Conservation (phyloP, 2,113 vertebrate species). For the Dipodomys stephensi region DNA sequence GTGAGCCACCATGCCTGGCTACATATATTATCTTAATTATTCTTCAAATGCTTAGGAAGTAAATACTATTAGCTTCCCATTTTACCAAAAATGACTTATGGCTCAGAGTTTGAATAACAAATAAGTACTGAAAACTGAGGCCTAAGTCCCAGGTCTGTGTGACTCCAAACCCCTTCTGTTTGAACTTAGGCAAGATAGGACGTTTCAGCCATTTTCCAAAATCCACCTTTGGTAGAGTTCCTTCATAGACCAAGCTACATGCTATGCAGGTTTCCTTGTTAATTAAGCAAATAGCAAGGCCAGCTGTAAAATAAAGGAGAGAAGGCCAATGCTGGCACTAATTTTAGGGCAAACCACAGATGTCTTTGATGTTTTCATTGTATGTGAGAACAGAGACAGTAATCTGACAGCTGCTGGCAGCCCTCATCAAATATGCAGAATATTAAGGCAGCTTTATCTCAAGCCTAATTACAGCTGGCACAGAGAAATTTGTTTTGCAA, state of each 20-base stretch:
- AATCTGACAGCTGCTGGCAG: conserved; percentile 84
- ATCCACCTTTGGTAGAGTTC: neutral
- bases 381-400: conserved; percentile 83
- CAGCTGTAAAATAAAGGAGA: conserved; percentile 76
- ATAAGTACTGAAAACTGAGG: neutral
- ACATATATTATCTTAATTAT: neutral
- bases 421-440: conserved; percentile 77
- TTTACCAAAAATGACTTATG: conserved; percentile 9
- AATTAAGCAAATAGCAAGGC: conserved; percentile 59
- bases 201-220: neutral
- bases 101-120: conserved; percentile 29
- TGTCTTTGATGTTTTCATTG: conserved; percentile 85
- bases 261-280: conserved; percentile 40
- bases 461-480: conserved; percentile 76
- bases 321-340: conserved; percentile 65
- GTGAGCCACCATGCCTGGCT: too few species aligned
- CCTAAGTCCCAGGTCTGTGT: neutral
- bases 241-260: conserved; percentile 28
- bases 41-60: neutral
- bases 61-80: neutral
- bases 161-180: neutral
- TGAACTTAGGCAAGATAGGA: neutral
- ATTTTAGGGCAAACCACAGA: conserved; percentile 84
- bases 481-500: conserved; percentile 75
- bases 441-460: conserved; percentile 80